A percentile compares a stretch with the other conserved stretches of the same genome.
phyloP scores from a whole-genome alignment of 2,888 invertebrate genomes.

The Seira musarum region DNA sequence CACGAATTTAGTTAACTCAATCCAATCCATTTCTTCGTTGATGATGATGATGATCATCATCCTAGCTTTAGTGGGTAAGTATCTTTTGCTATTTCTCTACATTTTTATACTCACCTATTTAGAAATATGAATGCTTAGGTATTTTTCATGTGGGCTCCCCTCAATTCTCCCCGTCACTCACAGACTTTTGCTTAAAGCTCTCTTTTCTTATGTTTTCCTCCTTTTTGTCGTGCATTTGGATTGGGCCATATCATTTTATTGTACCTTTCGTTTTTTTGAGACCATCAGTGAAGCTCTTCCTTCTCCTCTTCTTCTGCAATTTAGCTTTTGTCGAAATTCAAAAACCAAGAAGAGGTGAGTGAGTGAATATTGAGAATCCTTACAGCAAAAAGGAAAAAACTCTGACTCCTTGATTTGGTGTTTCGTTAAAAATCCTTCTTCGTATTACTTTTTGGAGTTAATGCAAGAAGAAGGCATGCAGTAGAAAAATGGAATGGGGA shows the following conservation, averaged over 20 bases:
- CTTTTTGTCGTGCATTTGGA: not conserved
- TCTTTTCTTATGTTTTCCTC: not conserved
- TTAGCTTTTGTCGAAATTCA: not conserved
- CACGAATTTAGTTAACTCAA: no score
- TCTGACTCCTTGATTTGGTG: conserved; percentile 4
- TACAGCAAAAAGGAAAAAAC: not conserved
- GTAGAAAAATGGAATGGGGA: not conserved
- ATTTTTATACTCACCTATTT: no score
- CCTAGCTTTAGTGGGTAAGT: not conserved
- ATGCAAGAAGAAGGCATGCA: not conserved
- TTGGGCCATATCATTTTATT: conserved; percentile 27
- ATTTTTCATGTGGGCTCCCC: conserved; percentile 4
- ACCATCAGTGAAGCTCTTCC: not conserved
- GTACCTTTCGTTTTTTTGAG: not conserved
- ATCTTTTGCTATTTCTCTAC: not conserved
- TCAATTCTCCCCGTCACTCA: conserved; percentile 1
- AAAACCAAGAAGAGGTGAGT: not conserved
- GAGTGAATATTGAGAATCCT: no score
- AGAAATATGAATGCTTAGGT: not conserved
- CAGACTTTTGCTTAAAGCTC: not conserved
- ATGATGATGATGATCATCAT: not conserved
- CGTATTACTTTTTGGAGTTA: not conserved
- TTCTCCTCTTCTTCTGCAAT: not conserved
- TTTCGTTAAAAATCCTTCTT: not conserved
- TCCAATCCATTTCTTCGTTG: not conserved